Evolutionary conservation across 53 echinoderm and acorn worm species (phyloP).

Genomic region (Patiria pectinifera): DNA sequence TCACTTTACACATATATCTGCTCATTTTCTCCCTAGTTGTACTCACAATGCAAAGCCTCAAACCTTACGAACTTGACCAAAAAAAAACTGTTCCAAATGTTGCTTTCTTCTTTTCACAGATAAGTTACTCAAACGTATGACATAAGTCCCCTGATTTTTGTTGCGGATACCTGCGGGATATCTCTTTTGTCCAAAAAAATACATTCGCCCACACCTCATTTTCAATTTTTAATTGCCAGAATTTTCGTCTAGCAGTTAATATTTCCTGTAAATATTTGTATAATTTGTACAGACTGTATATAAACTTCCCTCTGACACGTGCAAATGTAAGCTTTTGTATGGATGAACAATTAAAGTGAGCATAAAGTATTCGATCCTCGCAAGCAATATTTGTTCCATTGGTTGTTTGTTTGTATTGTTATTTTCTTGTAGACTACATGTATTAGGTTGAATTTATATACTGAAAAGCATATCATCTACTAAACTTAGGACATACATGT

Average conservation of each 20-base stretch:
- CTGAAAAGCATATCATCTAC: too few relatives aligned
- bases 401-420: neutral
- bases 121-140: too few relatives aligned
- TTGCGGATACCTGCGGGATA: too few relatives aligned
- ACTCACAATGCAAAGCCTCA: too few relatives aligned
- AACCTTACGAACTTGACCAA: too few relatives aligned
- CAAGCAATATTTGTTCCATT: neutral
- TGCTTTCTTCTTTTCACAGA: too few relatives aligned
- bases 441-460: neutral
- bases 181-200: too few relatives aligned
- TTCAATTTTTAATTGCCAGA: neutral
- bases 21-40: too few relatives aligned
- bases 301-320: conserved; percentile 20
- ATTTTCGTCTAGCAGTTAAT: neutral
- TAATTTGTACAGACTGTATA: neutral
- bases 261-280: conserved; percentile 16
- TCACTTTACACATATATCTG: too few relatives aligned
- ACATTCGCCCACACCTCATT: neutral
- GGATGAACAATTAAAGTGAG: conserved; percentile 8
- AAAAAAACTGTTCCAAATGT: too few relatives aligned
- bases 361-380: neutral
- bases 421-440: neutral
- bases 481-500: too few relatives aligned
- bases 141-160: too few relatives aligned
- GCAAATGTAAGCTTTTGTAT: conserved; percentile 53